Conservation (phyloP, 2,797 vertebrate species). For the Poecilia velifera region DNA sequence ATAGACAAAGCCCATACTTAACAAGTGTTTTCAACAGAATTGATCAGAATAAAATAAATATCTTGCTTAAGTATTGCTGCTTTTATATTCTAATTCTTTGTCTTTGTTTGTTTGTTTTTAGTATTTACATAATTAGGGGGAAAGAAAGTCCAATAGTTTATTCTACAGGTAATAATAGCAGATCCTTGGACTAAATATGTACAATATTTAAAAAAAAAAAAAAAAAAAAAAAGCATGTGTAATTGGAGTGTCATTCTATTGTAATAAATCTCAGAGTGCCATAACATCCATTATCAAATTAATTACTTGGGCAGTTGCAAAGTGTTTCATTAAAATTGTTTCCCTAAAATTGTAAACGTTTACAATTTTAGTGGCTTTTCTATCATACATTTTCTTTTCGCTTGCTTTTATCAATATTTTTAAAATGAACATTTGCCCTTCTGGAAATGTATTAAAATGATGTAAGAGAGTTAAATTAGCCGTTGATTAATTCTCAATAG, state of each 20-base stretch:
- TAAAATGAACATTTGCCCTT: background rate
- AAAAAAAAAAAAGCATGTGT: background rate
- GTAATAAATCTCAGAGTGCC: background rate
- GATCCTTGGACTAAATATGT: background rate
- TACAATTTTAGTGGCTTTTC: background rate
- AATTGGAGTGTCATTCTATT: background rate
- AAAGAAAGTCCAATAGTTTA: background rate
- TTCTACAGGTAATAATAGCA: background rate
- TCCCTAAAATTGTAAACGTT: background rate
- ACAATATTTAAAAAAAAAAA: background rate
- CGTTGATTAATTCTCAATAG: background rate
- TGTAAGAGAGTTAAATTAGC: background rate
- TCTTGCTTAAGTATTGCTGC: background rate
- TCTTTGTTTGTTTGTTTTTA: background rate
- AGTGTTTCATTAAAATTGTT: background rate
- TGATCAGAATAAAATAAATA: background rate
- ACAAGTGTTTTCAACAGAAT: background rate
- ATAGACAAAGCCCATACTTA: background rate
- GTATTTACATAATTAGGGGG: background rate
- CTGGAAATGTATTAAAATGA: background rate
- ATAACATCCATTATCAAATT: background rate
- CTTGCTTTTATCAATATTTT: background rate
- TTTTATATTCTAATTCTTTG: background rate
- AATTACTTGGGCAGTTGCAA: background rate
- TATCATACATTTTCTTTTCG: background rate